Base-by-base conservation (phyloP, 23 tunicate species). In the Corella eumyota region DNA sequence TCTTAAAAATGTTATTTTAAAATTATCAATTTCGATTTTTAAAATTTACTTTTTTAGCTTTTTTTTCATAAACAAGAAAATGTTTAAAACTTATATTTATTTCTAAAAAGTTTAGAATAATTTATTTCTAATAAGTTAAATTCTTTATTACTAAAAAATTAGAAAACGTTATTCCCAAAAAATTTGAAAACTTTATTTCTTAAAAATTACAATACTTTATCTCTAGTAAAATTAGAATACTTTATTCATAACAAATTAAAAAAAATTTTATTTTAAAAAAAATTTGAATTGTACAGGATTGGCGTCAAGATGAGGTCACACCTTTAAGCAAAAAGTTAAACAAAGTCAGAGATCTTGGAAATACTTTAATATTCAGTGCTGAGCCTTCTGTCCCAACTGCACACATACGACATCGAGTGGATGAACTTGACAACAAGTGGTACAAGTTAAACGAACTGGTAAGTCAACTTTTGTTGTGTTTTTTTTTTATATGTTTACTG, bases 281-380 rank as follows among this genome's bases (percentile, higher is more conserved):
- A n/a, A n/a, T n/a, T n/a, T n/a, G n/a, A n/a, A n/a, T n/a, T n/a
- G n/a, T n/a, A n/a, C 15, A 51, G 57, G 23, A 25, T 5, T 51
- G 57, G 57, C 5, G 57, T 27, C 57, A 51, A 19, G 5, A 25
- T 5, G 23, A 51, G 23, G 57, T 51, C 27, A 27, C 20, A 9
- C 57, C 57, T 19, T 27, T 51, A 7, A 25, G 57, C 15, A n/a
- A 6, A 27, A 6, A 51, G 6, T n/a, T 19, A 25, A 19, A 6
- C 20, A 6, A 51, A 6, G 21, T 26, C 11, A 9, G 57, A 26
- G 57, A 70, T 45, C 37, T 47, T 32, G 80, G 80, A 4, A 60
- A 74, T 33, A 71, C 32, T 13, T 53, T 74, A 55, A 34, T 74
- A 25, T 34, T 62, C 48, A 48, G 70, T 64, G 80, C 80, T 30